Base-by-base conservation (phyloP, 2,113 vertebrate genomes). In the Menura novaehollandiae region DNA sequence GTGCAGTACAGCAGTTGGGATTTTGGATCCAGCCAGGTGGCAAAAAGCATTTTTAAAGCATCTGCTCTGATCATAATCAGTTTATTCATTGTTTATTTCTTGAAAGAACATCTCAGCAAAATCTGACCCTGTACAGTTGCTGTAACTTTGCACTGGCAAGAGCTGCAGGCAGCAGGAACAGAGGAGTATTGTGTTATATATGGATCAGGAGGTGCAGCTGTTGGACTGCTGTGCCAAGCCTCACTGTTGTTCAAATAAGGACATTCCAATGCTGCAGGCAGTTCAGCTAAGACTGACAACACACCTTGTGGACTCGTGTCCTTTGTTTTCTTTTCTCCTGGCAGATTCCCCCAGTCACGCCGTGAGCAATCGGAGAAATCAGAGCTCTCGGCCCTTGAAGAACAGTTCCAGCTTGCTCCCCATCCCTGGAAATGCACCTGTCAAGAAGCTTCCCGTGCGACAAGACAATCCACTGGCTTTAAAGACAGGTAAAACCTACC, bases 281-380 rank as follows among this genome's bases (percentile, higher is more conserved):
- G 53, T 58, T 63, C 79, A 83, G 1, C 74, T 15, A 13, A 43
- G 41, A 35, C 47, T 84, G 66, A 43, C 59, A 80, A 7, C 26
- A 26, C 39, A 58, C 79, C 30, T 71, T 39, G 19, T 51, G 52
- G 28, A 74, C 46, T 41, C 27, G 22, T 32, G 13, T 75, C 44
- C 20, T 62, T 82, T 79, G 28, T 76, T 77, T 52, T 74, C 49
- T 77, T 92, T 91, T 67, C 28, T 91, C 46, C 89, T 77, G 81
- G 98, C 92, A 98, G 99, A 96, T 51, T 99, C 98, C 32, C 99
- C 99, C 30, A 96, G 97, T 73, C 99, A 98, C 2, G 22, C 96
- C 1, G 6, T 96, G 41, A 98, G 97, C 95, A 97, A 72, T 82
- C 97, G 90, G 66, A 97, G 97, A 84, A 98, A 97, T 72, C 98